phyloP scores from a whole-genome alignment of 2,888 invertebrate species.

The Diaphora mendica region DNA sequence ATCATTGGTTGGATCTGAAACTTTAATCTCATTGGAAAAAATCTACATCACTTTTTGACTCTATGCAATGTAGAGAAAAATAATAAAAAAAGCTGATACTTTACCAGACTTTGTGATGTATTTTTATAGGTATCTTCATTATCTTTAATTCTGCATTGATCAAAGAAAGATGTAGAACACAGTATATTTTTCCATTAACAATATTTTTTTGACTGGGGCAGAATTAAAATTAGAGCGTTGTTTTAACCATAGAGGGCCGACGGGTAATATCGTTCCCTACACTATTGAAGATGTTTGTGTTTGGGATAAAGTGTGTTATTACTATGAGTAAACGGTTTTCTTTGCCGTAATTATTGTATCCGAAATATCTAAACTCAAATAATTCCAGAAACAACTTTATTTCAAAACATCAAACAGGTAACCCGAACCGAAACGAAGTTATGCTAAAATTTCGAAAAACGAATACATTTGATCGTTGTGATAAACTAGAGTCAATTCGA shows the following conservation, averaged over 20 bases:
- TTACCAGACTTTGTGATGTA: background rate
- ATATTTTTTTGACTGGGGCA: no score
- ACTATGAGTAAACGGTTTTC: background rate
- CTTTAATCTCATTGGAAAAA: background rate
- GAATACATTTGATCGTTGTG: slow-evolving; percentile 14
- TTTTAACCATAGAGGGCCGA: no score
- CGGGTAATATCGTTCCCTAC: no score
- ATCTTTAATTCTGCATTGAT: no score
- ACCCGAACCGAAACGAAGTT: slow-evolving; percentile 7
- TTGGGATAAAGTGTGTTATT: no score
- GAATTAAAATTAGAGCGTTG: no score
- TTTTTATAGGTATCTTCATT: background rate
- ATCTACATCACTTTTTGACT: background rate
- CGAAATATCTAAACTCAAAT: background rate
- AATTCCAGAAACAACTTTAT: background rate
- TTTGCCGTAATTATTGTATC: background rate
- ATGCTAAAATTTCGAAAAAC: slow-evolving; percentile 19
- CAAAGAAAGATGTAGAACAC: background rate
- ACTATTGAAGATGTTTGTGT: no score
- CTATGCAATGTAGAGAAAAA: background rate
- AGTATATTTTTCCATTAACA: background rate
- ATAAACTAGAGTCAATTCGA: slow-evolving; percentile 18
- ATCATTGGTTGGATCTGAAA: background rate
- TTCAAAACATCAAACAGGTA: background rate
- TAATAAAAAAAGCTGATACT: background rate